These are phyloP conservation scores for Anguilla japonica DNA, from an alignment of 2,113 vertebrate genomes.

Conservation along the genomic window DNA sequence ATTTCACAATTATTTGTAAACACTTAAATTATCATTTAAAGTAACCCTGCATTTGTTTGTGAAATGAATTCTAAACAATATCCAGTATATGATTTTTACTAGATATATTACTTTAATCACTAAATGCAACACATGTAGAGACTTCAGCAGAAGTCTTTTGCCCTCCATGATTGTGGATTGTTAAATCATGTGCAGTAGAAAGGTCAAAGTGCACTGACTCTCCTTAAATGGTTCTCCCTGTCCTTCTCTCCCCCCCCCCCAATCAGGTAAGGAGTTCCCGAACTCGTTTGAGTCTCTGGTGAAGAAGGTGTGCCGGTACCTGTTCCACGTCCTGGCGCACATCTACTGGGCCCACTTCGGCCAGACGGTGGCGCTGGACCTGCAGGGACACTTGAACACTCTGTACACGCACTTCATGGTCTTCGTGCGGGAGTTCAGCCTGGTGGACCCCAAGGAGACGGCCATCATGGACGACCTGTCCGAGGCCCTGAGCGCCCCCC, in stretches of 20 bases:
- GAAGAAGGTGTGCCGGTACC: slow-evolving; percentile 95
- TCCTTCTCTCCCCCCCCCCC: slow-evolving; percentile 14
- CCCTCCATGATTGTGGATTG: neutral
- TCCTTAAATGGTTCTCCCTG: slow-evolving; percentile 10
- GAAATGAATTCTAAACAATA: too few relatives aligned
- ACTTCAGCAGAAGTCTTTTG: neutral
- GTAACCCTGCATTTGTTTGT: too few relatives aligned
- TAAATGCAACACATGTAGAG: too few relatives aligned
- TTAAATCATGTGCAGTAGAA: too few relatives aligned
- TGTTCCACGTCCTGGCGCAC: slow-evolving; percentile 97
- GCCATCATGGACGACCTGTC: slow-evolving; percentile 98
- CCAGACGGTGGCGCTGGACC: slow-evolving; percentile 92
- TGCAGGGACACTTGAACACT: slow-evolving; percentile 98
- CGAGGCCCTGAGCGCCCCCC: slow-evolving; percentile 86
- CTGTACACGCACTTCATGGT: slow-evolving; percentile 97
- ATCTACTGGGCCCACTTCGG: slow-evolving; percentile 99
- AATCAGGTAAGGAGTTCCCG: slow-evolving; percentile 92
- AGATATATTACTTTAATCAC: too few relatives aligned
- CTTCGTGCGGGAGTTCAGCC: slow-evolving; percentile 95
- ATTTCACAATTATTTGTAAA: too few relatives aligned
- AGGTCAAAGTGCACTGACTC: neutral
- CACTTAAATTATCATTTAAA: too few relatives aligned
- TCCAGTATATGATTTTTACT: too few relatives aligned
- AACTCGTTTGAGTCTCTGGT: slow-evolving; percentile 95
- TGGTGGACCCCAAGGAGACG: slow-evolving; percentile 97